phyloP scores from a whole-genome alignment of 2,113 vertebrate genomes.

The Tretioscincus oriximinensis region DNA sequence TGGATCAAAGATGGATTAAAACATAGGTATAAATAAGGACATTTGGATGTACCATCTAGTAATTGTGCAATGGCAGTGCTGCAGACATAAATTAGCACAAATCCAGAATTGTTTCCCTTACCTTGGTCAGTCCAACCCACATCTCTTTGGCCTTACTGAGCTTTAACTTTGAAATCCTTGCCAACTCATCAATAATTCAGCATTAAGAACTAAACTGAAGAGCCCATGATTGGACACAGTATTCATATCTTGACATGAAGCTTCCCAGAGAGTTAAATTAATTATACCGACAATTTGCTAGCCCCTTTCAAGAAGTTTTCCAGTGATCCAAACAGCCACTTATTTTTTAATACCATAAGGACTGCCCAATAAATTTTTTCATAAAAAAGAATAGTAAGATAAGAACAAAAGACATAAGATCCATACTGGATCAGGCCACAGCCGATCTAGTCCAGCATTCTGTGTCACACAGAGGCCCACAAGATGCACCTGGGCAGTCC shows the following conservation, averaged over 20 bases:
- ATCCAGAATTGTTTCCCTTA: conserved; percentile 25
- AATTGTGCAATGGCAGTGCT: too few relatives aligned
- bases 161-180: conserved; percentile 54
- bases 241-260: conserved; percentile 18
- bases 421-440: too few relatives aligned
- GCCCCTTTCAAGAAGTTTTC: conserved; percentile 30
- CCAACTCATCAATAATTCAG: conserved; percentile 47
- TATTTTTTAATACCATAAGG: conserved; percentile 15
- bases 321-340: conserved; percentile 9
- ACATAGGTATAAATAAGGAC: too few relatives aligned
- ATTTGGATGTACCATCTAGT: too few relatives aligned
- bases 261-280: conserved; percentile 43
- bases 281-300: conserved; percentile 42
- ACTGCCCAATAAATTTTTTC: too few relatives aligned
- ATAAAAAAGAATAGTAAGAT: too few relatives aligned
- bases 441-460: too few relatives aligned
- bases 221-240: conserved; percentile 39
- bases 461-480: too few relatives aligned
- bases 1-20: too few relatives aligned
- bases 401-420: not conserved
- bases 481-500: too few relatives aligned
- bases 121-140: not conserved
- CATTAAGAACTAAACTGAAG: not conserved
- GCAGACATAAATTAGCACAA: too few relatives aligned
- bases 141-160: conserved; percentile 37